Conservation (phyloP, 2,113 vertebrate genomes). For the Cyphomyrus plagiostoma region DNA sequence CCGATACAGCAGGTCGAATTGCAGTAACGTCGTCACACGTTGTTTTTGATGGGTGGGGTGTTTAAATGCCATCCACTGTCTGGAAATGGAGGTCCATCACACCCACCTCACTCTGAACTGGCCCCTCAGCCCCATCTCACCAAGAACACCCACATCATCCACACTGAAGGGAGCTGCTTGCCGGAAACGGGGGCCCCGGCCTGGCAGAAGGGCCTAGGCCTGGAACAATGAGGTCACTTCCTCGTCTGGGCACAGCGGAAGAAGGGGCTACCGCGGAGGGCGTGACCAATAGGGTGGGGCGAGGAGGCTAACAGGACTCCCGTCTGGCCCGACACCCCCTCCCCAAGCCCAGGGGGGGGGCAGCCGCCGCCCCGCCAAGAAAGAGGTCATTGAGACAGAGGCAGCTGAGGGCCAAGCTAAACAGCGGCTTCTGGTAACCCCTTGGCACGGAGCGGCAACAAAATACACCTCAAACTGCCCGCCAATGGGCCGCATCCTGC, state of each 20-base stretch:
- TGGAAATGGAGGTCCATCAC: neutral
- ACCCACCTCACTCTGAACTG: neutral
- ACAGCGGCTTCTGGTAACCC: slow-evolving; percentile 67
- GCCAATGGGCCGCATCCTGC: slow-evolving; percentile 28
- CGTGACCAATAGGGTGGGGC: slow-evolving; percentile 18
- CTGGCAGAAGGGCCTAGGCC: slow-evolving; percentile 32
- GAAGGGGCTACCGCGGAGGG: slow-evolving; percentile 26
- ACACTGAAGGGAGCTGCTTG: neutral
- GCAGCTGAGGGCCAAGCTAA: slow-evolving; percentile 54
- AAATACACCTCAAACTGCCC: slow-evolving; percentile 30
- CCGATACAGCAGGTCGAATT: neutral
- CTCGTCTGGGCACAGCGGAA: slow-evolving; percentile 9
- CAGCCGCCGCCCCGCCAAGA: slow-evolving; percentile 45
- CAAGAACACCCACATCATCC: neutral
- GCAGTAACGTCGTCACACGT: neutral
- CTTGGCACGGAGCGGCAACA: slow-evolving; percentile 42
- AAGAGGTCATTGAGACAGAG: slow-evolving; percentile 61
- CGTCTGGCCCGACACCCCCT: neutral
- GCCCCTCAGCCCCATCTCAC: neutral
- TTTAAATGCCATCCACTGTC: neutral
- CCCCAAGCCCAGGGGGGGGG: neutral
- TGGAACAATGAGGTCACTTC: slow-evolving; percentile 54
- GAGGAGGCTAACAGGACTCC: neutral
- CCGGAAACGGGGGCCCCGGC: slow-evolving; percentile 17
- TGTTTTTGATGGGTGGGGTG: neutral